These are phyloP conservation scores for Jaculus jaculus DNA, from an alignment of 2,113 vertebrate genomes.

Conservation along the genomic window DNA sequence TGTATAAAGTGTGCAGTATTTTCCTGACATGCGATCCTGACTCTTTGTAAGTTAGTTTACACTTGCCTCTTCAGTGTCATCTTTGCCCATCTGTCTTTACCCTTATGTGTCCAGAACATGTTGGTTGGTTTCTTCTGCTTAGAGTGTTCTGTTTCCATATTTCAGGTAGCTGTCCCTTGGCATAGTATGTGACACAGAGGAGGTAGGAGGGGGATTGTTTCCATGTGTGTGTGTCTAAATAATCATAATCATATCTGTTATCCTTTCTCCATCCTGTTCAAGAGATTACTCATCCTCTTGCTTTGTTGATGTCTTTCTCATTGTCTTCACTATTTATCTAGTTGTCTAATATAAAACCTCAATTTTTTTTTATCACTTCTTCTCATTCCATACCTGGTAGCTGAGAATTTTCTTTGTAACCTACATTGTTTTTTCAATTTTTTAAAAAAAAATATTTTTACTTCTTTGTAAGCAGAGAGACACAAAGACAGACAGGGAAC, in stretches of 20 bases:
- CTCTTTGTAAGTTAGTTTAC: not conserved
- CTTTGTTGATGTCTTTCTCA: conserved; percentile 11
- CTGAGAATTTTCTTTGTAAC: not conserved
- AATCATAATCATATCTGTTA: no score
- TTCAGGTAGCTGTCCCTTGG: no score
- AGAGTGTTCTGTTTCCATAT: conserved; percentile 5
- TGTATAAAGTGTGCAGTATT: not conserved
- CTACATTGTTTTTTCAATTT: no score
- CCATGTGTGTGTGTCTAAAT: not conserved
- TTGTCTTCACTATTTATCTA: not conserved
- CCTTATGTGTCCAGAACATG: not conserved
- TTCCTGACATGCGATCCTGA: not conserved
- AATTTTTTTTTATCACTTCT: not conserved
- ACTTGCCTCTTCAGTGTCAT: not conserved
- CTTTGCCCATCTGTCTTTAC: no score
- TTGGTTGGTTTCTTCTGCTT: not conserved
- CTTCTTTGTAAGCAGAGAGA: no score
- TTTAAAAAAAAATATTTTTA: no score
- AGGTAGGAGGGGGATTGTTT: not conserved
- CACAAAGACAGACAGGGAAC: no score
- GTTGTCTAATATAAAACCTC: conserved; percentile 24
- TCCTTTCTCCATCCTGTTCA: not conserved
- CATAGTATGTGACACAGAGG: not conserved
- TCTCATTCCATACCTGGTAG: not conserved
- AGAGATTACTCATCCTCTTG: conserved; percentile 1